phyloP scores from a whole-genome alignment of 2,888 invertebrate genomes.

The Cyclophora albipunctata region DNA sequence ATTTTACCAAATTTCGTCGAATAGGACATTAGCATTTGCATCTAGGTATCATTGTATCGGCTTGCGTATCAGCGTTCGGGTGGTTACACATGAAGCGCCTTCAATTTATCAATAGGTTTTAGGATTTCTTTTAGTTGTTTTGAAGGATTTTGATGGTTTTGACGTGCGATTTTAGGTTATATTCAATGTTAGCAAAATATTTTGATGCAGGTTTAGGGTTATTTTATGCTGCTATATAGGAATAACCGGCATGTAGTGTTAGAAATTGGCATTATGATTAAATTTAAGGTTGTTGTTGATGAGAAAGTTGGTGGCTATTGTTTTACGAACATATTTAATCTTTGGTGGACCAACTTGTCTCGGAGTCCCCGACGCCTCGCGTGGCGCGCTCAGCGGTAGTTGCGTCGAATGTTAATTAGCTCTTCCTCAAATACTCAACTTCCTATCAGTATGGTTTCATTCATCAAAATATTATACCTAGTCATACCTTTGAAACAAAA shows the following conservation, averaged over 20 bases:
- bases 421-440: slow-evolving; percentile 58
- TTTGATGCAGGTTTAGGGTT: slow-evolving; percentile 27
- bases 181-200: slow-evolving; percentile 69
- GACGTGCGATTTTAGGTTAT: slow-evolving; percentile 72
- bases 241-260: neutral
- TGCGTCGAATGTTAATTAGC: slow-evolving; percentile 66
- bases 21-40: slow-evolving; percentile 74
- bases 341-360: slow-evolving; percentile 19
- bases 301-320: slow-evolving; percentile 12
- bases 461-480: slow-evolving; percentile 11
- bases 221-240: slow-evolving; percentile 11
- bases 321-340: slow-evolving; percentile 19
- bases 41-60: slow-evolving; percentile 73
- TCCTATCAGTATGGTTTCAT: slow-evolving; percentile 41
- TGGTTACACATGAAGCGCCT: slow-evolving; percentile 49
- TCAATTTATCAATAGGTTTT: slow-evolving; percentile 34
- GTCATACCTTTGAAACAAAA: slow-evolving; percentile 11
- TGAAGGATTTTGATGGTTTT: slow-evolving; percentile 46
- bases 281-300: slow-evolving; percentile 10
- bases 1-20: slow-evolving; percentile 71
- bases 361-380: slow-evolving; percentile 40
- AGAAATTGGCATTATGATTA: no score
- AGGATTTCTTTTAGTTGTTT: slow-evolving; percentile 39
- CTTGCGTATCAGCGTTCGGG: slow-evolving; percentile 66
- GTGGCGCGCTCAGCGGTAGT: slow-evolving; percentile 47